phyloP scores from a whole-genome alignment of 2,888 invertebrate species.

The Oxytorus armatus region DNA sequence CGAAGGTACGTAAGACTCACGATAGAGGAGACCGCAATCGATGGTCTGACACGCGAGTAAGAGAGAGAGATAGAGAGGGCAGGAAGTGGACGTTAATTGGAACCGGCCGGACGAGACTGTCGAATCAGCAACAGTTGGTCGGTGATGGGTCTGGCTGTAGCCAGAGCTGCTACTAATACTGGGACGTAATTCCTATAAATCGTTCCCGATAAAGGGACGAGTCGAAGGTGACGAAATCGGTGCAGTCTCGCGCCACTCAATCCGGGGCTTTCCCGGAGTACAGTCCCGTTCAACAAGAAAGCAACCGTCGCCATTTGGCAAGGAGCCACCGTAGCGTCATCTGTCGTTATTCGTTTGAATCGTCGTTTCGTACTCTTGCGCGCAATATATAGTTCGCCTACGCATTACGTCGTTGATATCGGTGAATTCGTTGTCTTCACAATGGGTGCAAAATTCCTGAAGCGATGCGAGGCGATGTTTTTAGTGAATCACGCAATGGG shows the following conservation, averaged over 20 bases:
- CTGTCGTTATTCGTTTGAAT: too few species aligned
- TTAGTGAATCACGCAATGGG: too few species aligned
- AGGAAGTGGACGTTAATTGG: slow-evolving; percentile 59
- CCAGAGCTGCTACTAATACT: not conserved
- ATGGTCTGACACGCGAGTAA: not conserved
- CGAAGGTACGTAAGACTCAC: not conserved
- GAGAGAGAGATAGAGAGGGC: slow-evolving; percentile 36
- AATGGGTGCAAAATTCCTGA: too few species aligned
- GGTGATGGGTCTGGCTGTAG: slow-evolving; percentile 3
- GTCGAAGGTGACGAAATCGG: slow-evolving; percentile 7
- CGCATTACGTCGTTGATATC: too few species aligned
- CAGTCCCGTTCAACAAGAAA: too few species aligned
- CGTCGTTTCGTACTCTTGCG: too few species aligned
- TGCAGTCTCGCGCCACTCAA: not conserved
- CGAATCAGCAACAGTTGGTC: slow-evolving; percentile 67
- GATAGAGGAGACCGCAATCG: not conserved
- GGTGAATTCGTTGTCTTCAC: too few species aligned
- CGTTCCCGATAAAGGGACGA: not conserved
- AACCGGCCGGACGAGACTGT: slow-evolving; percentile 61
- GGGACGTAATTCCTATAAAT: slow-evolving; percentile 21
- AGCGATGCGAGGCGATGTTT: too few species aligned
- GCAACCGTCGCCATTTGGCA: too few species aligned
- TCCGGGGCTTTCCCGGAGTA: not conserved
- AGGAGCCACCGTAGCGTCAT: too few species aligned
- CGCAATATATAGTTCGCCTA: too few species aligned